Base-by-base conservation (phyloP, 2,888 invertebrate species). In the Sthenelais limicola region DNA sequence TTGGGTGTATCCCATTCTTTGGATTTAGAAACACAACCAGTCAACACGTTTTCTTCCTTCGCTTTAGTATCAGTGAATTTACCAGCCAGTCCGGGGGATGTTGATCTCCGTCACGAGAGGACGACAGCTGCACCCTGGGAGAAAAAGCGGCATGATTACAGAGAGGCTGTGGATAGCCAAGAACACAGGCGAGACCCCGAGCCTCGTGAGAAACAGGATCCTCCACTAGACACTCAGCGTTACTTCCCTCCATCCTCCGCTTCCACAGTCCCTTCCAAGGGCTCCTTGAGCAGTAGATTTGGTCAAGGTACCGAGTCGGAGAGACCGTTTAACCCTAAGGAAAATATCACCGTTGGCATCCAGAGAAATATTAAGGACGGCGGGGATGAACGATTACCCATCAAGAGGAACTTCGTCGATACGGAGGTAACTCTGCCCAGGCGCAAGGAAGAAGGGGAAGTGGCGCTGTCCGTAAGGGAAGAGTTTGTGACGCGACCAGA, bases 381-480 rank as follows among this genome's bases (percentile, higher is more conserved):
- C 1, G 12, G 12, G 47, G 48, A 47, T 48, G 67, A 48, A 1
- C 28, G 38, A 12, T 15, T 21, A 3, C 35, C 62, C 1, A 28
- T 62, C 15, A 62, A 38, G 38, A 35, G 62, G 1, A 35, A 62
- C 35, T 62, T 62, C 43, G 62, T 62, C 24, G 62, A 62, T 35
- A n/a, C 62, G 35, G 76, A 79, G 26, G 83, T 84, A 68, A 68
- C 77, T 28, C 81, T 84, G 78, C 71, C 81, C 15, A 79, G 80
- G 38, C 80, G 79, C 24, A 80, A 80, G 68, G 79, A 80, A 52
- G 83, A 84, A 43, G 83, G 82, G 1, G 43, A 51, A 9, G 54
- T n/a, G 21, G 35, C 71, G 18, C 28, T 74, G 5, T 71, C 32
- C 52, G 51, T 66, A 18, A n/a, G 74, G 9, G 54, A 48, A n/a